These are phyloP conservation scores for Notospermus geniculatus DNA, from an alignment of 1,140 invertebrate species.

Conservation along the genomic window DNA sequence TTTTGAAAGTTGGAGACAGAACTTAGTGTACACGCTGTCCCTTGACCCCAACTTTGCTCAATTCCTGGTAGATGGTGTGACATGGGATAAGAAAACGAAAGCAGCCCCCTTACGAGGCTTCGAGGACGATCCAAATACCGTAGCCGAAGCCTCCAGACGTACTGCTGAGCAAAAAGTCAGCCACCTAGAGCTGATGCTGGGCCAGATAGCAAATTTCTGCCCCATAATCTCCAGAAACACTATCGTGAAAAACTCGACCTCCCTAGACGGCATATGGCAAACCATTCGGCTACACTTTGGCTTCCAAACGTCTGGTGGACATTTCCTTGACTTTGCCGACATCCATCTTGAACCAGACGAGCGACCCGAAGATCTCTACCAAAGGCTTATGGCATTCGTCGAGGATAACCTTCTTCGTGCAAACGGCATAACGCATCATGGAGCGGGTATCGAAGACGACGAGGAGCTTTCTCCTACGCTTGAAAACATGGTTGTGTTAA, in stretches of 20 bases:
- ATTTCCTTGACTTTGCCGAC: constrained; percentile 17
- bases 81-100: neutral
- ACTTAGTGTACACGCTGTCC: constrained; percentile 12
- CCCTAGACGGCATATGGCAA: constrained; percentile 21
- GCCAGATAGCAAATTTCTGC: constrained; percentile 16
- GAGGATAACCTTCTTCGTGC: constrained; percentile 20
- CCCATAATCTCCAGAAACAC: constrained; percentile 23
- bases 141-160: neutral
- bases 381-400: constrained; percentile 23
- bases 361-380: constrained; percentile 25
- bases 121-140: neutral
- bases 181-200: constrained; percentile 12
- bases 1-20: constrained; percentile 22
- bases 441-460: constrained; percentile 11
- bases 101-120: neutral
- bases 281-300: constrained; percentile 13
- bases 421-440: constrained; percentile 19
- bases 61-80: neutral
- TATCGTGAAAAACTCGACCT: constrained; percentile 28
- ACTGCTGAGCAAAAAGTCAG: constrained; percentile 16
- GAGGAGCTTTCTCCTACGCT: constrained; percentile 22
- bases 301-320: constrained; percentile 8
- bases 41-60: constrained; percentile 15
- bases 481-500: constrained; percentile 25
- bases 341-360: constrained; percentile 18